Base-by-base conservation (phyloP, 2,888 invertebrate species). In the Agonopterix alstromeriana region DNA sequence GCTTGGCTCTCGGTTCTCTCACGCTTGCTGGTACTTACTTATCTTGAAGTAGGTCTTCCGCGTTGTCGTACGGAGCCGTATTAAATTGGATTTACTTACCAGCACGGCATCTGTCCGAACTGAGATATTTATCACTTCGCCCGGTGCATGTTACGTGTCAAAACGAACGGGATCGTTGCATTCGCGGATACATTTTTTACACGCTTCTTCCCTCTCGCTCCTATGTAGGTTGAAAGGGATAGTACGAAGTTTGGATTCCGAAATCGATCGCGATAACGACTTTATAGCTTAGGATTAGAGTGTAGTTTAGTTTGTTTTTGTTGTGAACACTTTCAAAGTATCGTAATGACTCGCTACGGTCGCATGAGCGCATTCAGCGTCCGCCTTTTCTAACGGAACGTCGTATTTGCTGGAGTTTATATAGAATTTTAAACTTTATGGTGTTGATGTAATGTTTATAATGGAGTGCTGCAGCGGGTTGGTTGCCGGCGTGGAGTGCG, bases 311-410 rank as follows among this genome's bases (percentile, higher is more conserved):
- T 70, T 62, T 77, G 72, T 69, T 70, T 68, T 70, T 73, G 60
- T 63, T 57, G 53, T 63, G 63, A 73, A 70, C 67, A 78, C 73
- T 79, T 81, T 78, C 74, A 77, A 78, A 79, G 77, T 78, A 84
- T 84, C 77, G 77, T 80, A 81, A 82, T 84, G 78, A 74, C 81
- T 84, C 72, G 85, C 78, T 83, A 85, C 84, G 87, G 86, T 87
- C 81, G 82, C 85, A 79, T 86, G 86, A 82, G 74, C 85, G 83
- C 86, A 83, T 85, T 85, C 77, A 78, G 70, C 73, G 63, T 65
- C 65, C 52, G 57, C 52, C 47, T 61, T 66, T 58, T 60, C 53
- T 59, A 49, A 54, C 53, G 52, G 42, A 81, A 79, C 54, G 80
- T 67, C 70, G 58, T 79, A 82, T 65, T 54, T 58, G 49, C 51